Base-by-base conservation (phyloP, 1,140 invertebrate genomes). In the Drosophila bocqueti region DNA sequence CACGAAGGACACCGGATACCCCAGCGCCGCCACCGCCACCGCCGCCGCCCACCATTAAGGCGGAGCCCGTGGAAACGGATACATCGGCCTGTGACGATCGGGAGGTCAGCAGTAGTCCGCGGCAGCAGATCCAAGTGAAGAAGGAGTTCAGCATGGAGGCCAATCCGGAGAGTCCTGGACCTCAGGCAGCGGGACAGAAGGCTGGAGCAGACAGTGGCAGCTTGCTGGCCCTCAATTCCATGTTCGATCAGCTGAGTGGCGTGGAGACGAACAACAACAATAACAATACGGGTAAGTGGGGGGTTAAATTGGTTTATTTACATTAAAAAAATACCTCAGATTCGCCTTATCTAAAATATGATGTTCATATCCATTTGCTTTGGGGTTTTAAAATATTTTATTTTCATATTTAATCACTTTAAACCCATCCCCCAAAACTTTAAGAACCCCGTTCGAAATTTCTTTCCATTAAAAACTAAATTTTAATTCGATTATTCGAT, bases 211-310 rank as follows among this genome's bases (percentile, higher is more conserved):
- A 89, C 57, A 93, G 83, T 55, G 97, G 97, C 83, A 97, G 97
- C 80, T 94, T 97, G n/a, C 96, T 96, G 18, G 97, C 97, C 0
- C 93, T 98, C 0, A 97, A 96, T 3, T 97, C 97, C n/a, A 97
- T 97, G 97, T 97, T 97, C 79, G 97, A 97, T 93, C 97, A 95
- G 83, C 93, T 94, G 9, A 85, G 67, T 59, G 60, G 61, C 7
- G 18, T 67, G 40, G 84, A 90, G 38, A 18, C 73, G 16, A 91
- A 86, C 60, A 86, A 85, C 42, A 90, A 89, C 42, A 76, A 73
- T n/a, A 75, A 62, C 26, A 89, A 75, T n/a, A 71, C 76, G 6
- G 84, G 84, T 86, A 46, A 55, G 74, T 66, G 16, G 3, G 3
- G 2, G 10, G 1, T 4, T 15, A 2, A 8, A 47, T 2, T 46